phyloP scores from a whole-genome alignment of 2,113 vertebrate species.

The Corydoras maculifer region DNA sequence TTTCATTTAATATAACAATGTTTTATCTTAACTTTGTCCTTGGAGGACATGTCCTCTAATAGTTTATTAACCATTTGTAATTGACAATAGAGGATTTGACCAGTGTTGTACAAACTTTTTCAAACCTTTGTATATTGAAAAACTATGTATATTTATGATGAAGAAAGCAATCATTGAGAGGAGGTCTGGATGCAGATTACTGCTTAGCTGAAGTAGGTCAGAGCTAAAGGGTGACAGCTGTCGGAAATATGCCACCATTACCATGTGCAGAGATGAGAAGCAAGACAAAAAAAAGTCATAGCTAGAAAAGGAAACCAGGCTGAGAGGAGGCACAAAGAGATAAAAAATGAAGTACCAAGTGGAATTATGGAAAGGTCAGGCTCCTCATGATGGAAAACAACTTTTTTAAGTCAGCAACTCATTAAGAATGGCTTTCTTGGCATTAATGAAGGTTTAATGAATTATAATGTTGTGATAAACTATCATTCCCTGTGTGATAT shows the following conservation, averaged over 20 bases:
- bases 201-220: constrained; percentile 41
- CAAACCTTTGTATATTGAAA: neutral
- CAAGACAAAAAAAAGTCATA: neutral
- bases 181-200: constrained; percentile 33
- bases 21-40: no score
- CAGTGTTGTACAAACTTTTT: no score
- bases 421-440: constrained; percentile 12
- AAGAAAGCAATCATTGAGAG: constrained; percentile 34
- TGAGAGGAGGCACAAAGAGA: neutral
- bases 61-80: no score
- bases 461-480: constrained; percentile 15
- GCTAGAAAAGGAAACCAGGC: neutral
- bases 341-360: neutral
- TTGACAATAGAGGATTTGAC: no score
- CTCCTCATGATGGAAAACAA: constrained; percentile 1
- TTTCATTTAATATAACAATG: no score
- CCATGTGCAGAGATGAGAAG: constrained; percentile 21
- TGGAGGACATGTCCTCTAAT: no score
- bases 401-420: constrained; percentile 11
- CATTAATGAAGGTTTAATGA: constrained; percentile 19
- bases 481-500: constrained; percentile 3
- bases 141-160: constrained; percentile 26
- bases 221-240: constrained; percentile 33
- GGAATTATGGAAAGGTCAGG: constrained; percentile 8
- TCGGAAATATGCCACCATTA: constrained; percentile 15